These are phyloP conservation scores for Sciaenops ocellatus DNA, from an alignment of 2,797 vertebrate genomes.

Conservation along the genomic window DNA sequence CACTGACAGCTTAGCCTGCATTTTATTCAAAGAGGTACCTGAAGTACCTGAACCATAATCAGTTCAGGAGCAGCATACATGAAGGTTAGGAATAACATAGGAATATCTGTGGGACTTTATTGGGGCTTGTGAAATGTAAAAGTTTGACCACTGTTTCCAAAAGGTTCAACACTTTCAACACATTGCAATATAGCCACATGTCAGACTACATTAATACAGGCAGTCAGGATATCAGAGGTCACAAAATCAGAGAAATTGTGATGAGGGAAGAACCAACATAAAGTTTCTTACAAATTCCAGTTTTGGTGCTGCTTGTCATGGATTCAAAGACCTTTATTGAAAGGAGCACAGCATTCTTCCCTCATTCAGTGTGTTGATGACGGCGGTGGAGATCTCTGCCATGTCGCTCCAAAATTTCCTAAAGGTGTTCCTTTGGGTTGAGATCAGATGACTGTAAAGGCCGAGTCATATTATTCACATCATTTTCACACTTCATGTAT, in stretches of 20 bases:
- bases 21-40: background rate
- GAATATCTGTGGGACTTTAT: background rate
- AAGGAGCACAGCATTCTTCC: too few species aligned
- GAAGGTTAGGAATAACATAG: background rate
- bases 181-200: background rate
- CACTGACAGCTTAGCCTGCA: background rate
- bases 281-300: too few species aligned
- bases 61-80: too few species aligned
- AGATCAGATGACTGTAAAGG: background rate
- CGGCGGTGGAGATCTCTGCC: background rate
- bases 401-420: too few species aligned
- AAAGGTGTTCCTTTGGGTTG: background rate
- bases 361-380: background rate
- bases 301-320: too few species aligned
- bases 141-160: background rate
- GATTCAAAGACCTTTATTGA: too few species aligned
- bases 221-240: background rate
- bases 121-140: background rate
- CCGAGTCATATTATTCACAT: conserved; percentile 2
- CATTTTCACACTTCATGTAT: background rate
- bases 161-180: background rate
- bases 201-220: background rate
- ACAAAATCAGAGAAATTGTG: background rate
- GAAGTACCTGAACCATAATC: background rate
- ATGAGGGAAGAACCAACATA: too few species aligned